Evolutionary conservation across 2,113 vertebrate species (phyloP), one percentile per base, ranked within the genome.

Genomic region (Myiopsitta monachus): DNA sequence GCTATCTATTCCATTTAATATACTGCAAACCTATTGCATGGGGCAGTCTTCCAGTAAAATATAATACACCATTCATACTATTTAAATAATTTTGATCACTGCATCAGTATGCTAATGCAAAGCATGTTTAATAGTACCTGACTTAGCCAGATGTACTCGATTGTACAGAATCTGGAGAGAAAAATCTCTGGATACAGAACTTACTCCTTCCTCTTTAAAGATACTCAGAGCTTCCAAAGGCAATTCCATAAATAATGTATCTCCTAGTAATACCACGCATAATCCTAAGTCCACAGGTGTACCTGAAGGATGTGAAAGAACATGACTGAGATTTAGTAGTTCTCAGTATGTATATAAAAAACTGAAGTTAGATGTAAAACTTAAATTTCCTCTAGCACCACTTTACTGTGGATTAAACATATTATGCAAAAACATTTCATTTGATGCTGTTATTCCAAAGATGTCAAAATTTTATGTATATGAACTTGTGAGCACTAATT

Each of bases 181-280:
- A 96, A 99, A 98, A 94, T 99, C 99, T 95, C 98, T 98, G 31
- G 98, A 98, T 55, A 99, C 94, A 44, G 98, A 98, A 76, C 62
- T 86, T 67, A 99, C 70, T n/a, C 84, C 70, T 17, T 96, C 93
- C 2, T 88, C 94, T 87, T 95, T 97, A 82, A 99, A 98, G 86
- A 98, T 27, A 43, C 91, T 92, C 62, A 99, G 83, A 9, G 98
- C 97, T 96, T 99, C 99, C 93, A 99, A 97, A 18, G 99, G 99
- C 54, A 99, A 94, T 78, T 98, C 98, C 97, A 98, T 96, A 91
- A 99, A 85, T 63, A 89, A 95, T 21, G 36, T 63, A 93, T 99
- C 99, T 52, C 95, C 98, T 49, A 99, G 92, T 62, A 99, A 46
- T 15, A 99, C 94, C 88, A 99, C 80, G 91, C 59, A 96, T 51